Base-by-base conservation (phyloP, 2,888 invertebrate genomes). In the Lasioglossum pauxillum region DNA sequence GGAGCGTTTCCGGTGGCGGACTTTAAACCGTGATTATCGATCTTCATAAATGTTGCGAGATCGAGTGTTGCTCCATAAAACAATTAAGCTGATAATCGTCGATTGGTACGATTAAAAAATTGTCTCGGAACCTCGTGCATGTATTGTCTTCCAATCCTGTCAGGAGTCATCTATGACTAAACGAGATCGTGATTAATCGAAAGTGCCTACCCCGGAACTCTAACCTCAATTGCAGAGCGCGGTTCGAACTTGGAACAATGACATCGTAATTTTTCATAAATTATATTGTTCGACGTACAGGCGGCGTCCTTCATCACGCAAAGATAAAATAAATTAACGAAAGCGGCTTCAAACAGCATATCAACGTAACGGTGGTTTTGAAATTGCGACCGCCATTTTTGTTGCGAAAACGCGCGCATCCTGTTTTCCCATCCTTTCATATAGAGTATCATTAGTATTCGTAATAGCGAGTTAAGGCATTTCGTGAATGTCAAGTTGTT, bases 401-500 rank as follows among this genome's bases (percentile, higher is more conserved):
- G 27, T 71, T 72, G 46, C 44, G 35, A 35, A 46, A 71, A 82
- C 35, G 31, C 4, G 35, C 35, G 35, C n/a, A 73, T 44, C 31
- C 23, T 12, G 19, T 12, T 53, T 1, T 7, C 57, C 5, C 4
- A 7, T 64, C 27, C 46, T 27, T 19, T 27, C 64, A 46, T n/a
- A n/a, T 38, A 14, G 44, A 5, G n/a, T 19, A 64, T 5, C 35
- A 82, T 82, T 76, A 82, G 35, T 53, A 83, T 75, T 82, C 64
- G 3, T 5, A 53, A 35, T 64, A 41, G 19, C 2, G 35, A 14
- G 2, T 57, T 31, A 44, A 14, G 44, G 71, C 67, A 46, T 57
- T 46, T 5, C 16, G 67, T 35, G 74, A 53, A 57, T 67, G 44
- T 69, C 31, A 41, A 31, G 60, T 74, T 44, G 38, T 3, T 31